Conservation (phyloP, 2,888 invertebrate species). For the Conomelus anceps region DNA sequence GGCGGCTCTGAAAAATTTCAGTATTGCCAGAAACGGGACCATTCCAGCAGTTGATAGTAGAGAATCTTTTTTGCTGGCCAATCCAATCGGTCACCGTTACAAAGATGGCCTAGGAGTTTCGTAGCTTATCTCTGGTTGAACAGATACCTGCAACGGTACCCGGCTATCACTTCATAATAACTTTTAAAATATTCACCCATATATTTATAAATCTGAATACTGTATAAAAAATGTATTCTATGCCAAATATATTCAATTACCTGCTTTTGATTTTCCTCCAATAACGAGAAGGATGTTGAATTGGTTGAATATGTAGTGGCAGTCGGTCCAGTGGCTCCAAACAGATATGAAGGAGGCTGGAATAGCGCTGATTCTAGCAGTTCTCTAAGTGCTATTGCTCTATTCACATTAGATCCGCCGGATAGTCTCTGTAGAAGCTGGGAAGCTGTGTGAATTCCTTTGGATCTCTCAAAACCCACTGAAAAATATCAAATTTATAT, state of each 20-base stretch:
- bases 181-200: too few relatives aligned
- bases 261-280: slow-evolving; percentile 72
- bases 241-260: slow-evolving; percentile 41
- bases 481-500: not conserved
- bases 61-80: too few relatives aligned
- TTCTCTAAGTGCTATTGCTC: slow-evolving; percentile 64
- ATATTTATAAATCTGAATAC: too few relatives aligned
- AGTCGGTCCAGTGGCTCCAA: slow-evolving; percentile 31
- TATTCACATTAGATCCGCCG: slow-evolving; percentile 58
- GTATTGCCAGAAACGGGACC: too few relatives aligned
- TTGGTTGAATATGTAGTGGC: slow-evolving; percentile 13
- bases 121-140: too few relatives aligned
- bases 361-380: slow-evolving; percentile 67
- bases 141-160: too few relatives aligned
- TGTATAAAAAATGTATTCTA: too few relatives aligned
- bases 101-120: too few relatives aligned
- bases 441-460: slow-evolving; percentile 57
- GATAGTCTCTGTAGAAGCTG: slow-evolving; percentile 60
- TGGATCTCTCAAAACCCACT: slow-evolving; percentile 33
- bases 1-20: too few relatives aligned
- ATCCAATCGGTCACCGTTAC: too few relatives aligned
- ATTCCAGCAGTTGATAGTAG: too few relatives aligned
- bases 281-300: slow-evolving; percentile 41
- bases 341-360: slow-evolving; percentile 33
- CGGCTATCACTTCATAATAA: too few relatives aligned